A percentile compares a stretch with the other conserved stretches of the same genome.
Evolutionary conservation across 2,113 vertebrate genomes (phyloP).

Genomic region (Calyptomena viridis): DNA sequence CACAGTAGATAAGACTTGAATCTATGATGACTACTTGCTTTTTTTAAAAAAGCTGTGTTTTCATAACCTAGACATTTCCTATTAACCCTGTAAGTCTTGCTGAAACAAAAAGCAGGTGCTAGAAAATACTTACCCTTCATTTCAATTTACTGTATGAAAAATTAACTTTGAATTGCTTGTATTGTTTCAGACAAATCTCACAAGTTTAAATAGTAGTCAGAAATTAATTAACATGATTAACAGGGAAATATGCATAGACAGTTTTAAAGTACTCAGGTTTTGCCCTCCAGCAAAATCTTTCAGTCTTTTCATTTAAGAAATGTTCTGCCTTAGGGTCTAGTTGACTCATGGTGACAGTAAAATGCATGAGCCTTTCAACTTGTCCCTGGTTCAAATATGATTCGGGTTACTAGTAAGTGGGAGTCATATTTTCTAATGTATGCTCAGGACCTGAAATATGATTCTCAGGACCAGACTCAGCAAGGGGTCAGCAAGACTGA

Average conservation of each 20-base stretch:
- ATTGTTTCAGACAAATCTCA: neutral
- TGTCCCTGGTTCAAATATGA: neutral
- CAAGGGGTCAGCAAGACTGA: neutral
- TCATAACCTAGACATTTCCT: neutral
- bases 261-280: neutral
- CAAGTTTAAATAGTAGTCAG: neutral
- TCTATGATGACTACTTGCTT: neutral
- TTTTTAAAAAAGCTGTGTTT: neutral
- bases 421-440: neutral
- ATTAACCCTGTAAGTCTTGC: neutral
- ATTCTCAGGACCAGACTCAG: neutral
- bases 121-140: neutral
- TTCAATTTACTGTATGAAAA: neutral
- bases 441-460: neutral
- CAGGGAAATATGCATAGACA: neutral
- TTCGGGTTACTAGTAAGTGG: neutral
- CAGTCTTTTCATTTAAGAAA: neutral
- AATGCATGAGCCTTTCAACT: neutral
- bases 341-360: neutral
- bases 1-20: neutral
- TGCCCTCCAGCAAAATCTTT: neutral
- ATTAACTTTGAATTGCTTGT: neutral
- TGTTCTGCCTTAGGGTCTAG: neutral
- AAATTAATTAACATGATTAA: constrained; percentile 36
- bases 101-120: neutral